phyloP scores from a whole-genome alignment of 2,888 invertebrate species.

The Eurytoma adleriae region DNA sequence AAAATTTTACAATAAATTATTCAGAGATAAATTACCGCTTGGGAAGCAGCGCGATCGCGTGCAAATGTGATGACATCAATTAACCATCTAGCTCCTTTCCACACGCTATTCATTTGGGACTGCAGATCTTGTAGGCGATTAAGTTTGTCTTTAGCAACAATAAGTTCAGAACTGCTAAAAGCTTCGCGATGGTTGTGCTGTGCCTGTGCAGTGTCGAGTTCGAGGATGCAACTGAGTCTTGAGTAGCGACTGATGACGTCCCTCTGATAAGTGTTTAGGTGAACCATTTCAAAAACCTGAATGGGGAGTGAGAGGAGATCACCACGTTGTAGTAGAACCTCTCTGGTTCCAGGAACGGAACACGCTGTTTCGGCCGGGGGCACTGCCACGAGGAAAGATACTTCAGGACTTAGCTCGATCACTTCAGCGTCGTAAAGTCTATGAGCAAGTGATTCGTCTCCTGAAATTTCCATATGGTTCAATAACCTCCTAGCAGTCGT shows the following conservation, averaged over 20 bases:
- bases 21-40: conserved; percentile 61
- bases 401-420: conserved; percentile 92
- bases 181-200: conserved; percentile 96
- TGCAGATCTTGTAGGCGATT: conserved; percentile 90
- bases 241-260: conserved; percentile 94
- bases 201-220: conserved; percentile 93
- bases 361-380: conserved; percentile 96
- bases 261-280: conserved; percentile 94
- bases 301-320: conserved; percentile 94
- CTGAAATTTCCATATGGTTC: conserved; percentile 87
- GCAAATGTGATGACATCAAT: conserved; percentile 97
- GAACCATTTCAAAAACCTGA: conserved; percentile 94
- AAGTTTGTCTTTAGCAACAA: conserved; percentile 90
- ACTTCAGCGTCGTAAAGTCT: conserved; percentile 96
- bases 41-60: conserved; percentile 82
- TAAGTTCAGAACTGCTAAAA: conserved; percentile 92
- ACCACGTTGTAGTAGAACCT: conserved; percentile 89
- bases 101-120: conserved; percentile 89
- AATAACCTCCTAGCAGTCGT: conserved; percentile 86
- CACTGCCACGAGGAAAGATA: conserved; percentile 94
- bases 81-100: conserved; percentile 97
- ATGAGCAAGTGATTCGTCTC: conserved; percentile 84
- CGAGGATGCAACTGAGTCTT: conserved; percentile 93
- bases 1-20: neutral
- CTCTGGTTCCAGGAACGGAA: conserved; percentile 91